A percentile compares a stretch with the other conserved stretches of the same genome.
Evolutionary conservation across 2,797 vertebrate genomes (phyloP).

Genomic region (Pangasius krempfi): DNA sequence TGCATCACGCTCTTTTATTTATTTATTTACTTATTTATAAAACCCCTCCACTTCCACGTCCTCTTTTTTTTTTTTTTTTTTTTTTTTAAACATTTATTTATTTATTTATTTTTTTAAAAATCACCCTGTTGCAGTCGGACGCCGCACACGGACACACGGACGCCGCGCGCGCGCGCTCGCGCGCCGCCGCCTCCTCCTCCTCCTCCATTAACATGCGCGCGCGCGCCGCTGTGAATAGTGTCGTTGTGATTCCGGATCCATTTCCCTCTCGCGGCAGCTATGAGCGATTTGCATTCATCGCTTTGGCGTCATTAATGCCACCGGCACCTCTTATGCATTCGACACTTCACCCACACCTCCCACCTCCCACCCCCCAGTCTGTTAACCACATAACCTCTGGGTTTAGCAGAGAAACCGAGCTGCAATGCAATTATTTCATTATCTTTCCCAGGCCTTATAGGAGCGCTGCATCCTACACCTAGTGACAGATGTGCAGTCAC

Average conservation of each 20-base stretch:
- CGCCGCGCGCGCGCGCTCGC: too few species aligned
- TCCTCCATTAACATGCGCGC: constrained; percentile 33
- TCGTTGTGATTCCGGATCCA: constrained; percentile 53
- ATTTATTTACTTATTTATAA: not conserved
- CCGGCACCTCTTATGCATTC: constrained; percentile 63
- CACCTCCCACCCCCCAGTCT: not conserved
- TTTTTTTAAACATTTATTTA: too few species aligned
- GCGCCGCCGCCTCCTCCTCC: not conserved
- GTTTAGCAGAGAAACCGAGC: constrained; percentile 44
- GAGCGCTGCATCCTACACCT: constrained; percentile 3
- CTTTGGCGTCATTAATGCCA: constrained; percentile 76
- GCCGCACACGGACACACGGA: constrained; percentile 10
- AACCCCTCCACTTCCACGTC: too few species aligned
- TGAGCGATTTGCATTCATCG: constrained; percentile 65
- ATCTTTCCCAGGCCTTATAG: constrained; percentile 19
- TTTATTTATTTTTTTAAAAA: constrained; percentile 63
- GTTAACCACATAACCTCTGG: constrained; percentile 56
- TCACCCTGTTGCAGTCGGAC: constrained; percentile 74
- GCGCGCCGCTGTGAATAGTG: constrained; percentile 40
- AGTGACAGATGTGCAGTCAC: constrained; percentile 41
- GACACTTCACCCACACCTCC: constrained; percentile 50
- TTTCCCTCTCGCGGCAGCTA: constrained; percentile 33
- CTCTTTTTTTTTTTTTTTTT: too few species aligned
- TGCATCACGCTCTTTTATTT: not conserved
- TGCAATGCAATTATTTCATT: constrained; percentile 29